Evolutionary conservation across 2,113 vertebrate species (phyloP).

Genomic region (Alethe diademata): DNA sequence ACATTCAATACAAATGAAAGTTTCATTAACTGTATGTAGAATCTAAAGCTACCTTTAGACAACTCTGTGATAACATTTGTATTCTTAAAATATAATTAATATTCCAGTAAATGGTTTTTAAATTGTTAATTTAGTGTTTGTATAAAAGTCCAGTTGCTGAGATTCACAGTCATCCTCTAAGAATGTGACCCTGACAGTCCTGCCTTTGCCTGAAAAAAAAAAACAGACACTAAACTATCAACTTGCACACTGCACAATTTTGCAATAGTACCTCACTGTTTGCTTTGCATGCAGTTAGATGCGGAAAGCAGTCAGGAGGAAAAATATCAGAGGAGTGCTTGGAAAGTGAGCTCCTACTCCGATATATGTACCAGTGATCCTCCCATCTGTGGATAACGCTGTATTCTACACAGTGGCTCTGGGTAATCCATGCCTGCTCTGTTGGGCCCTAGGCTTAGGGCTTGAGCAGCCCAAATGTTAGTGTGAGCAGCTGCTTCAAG

Average conservation of each 20-base stretch:
- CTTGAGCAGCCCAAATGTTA: background rate
- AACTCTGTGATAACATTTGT: background rate
- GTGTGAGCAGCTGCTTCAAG: background rate
- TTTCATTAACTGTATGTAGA: rapidly evolving
- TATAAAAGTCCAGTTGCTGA: background rate
- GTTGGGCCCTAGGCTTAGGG: rapidly evolving
- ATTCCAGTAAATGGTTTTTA: background rate
- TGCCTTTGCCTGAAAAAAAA: background rate
- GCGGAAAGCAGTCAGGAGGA: background rate
- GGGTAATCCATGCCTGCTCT: background rate
- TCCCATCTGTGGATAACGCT: background rate
- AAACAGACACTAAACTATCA: background rate
- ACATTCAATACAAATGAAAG: background rate
- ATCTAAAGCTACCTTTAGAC: background rate
- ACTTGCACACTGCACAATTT: background rate
- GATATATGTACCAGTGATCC: rapidly evolving
- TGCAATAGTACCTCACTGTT: background rate
- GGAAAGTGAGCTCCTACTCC: background rate
- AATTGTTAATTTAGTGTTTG: background rate
- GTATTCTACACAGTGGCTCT: background rate
- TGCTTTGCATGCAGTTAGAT: background rate
- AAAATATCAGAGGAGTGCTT: background rate
- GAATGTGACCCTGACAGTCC: background rate
- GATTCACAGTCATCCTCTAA: background rate
- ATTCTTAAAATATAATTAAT: background rate